Conservation (phyloP, 2,113 vertebrate genomes). For the Taxidea taxus region DNA sequence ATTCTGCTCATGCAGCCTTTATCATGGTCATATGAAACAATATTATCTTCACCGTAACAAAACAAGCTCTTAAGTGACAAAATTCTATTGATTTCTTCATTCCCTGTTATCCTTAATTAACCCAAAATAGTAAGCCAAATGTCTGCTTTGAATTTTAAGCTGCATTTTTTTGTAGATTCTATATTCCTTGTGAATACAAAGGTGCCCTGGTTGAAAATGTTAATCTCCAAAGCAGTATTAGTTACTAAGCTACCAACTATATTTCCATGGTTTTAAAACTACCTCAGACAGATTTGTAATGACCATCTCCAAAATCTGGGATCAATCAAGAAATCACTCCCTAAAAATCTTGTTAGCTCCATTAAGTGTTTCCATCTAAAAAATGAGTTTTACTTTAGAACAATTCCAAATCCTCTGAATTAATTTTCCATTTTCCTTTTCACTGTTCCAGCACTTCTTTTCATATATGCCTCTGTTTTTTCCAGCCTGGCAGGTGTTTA, state of each 20-base stretch:
- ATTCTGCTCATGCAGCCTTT: neutral
- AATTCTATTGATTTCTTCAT: constrained; percentile 43
- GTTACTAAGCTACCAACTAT: constrained; percentile 73
- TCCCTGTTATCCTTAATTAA: constrained; percentile 53
- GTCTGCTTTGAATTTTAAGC: constrained; percentile 53
- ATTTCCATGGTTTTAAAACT: constrained; percentile 73
- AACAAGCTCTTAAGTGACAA: constrained; percentile 35
- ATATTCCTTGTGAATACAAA: constrained; percentile 58
- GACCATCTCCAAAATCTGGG: constrained; percentile 70
- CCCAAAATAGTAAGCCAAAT: constrained; percentile 7
- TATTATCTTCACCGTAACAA: neutral
- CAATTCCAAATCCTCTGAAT: constrained; percentile 74
- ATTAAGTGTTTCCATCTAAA: constrained; percentile 77
- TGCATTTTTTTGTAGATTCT: constrained; percentile 47
- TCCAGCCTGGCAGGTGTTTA: constrained; percentile 57
- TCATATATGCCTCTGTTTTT: constrained; percentile 67
- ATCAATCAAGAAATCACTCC: constrained; percentile 77
- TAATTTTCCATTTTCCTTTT: constrained; percentile 75
- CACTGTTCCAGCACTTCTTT: constrained; percentile 58
- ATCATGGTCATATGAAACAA: neutral
- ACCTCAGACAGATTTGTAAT: constrained; percentile 73
- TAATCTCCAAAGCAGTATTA: constrained; percentile 75
- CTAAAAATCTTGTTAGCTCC: constrained; percentile 74
- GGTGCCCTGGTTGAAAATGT: constrained; percentile 58
- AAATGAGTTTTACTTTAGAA: constrained; percentile 70